Percentiles rank a stretch among this genome's conserved stretches.
These are phyloP conservation scores for Luidia sarsii DNA, from an alignment of 53 echinoderm and acorn worm genomes.

Conservation along the genomic window DNA sequence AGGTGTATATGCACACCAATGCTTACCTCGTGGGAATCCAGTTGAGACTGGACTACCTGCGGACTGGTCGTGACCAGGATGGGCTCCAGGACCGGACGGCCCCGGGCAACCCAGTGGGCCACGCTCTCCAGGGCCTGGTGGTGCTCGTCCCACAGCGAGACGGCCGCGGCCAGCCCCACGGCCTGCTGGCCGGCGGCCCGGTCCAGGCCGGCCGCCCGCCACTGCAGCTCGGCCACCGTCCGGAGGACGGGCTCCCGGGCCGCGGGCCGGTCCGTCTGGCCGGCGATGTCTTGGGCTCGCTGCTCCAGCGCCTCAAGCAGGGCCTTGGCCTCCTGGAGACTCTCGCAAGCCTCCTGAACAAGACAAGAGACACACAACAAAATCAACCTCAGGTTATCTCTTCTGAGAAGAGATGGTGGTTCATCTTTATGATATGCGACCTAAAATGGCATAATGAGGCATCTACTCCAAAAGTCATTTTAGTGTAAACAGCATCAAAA, in stretches of 20 bases:
- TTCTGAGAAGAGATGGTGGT: too few relatives aligned
- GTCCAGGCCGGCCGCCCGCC: slow-evolving; percentile 46
- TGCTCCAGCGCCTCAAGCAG: slow-evolving; percentile 64
- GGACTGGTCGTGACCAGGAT: slow-evolving; percentile 49
- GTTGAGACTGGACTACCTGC: slow-evolving; percentile 56
- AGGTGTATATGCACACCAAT: slow-evolving; percentile 55
- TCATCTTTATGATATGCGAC: too few relatives aligned
- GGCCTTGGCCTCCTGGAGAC: slow-evolving; percentile 49
- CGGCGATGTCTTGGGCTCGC: slow-evolving; percentile 60
- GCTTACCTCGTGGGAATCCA: slow-evolving; percentile 74
- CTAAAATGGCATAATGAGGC: too few relatives aligned
- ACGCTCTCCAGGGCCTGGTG: slow-evolving; percentile 68
- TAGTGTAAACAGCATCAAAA: too few relatives aligned
- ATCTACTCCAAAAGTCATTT: too few relatives aligned
- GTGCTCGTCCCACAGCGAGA: slow-evolving; percentile 78
- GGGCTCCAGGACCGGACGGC: slow-evolving; percentile 47
- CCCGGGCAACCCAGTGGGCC: slow-evolving; percentile 67
- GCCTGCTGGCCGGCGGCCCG: slow-evolving; percentile 44
- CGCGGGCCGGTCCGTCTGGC: slow-evolving; percentile 70
- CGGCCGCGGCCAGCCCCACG: slow-evolving; percentile 64
- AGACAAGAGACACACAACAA: too few relatives aligned
- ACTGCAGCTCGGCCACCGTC: slow-evolving; percentile 58
- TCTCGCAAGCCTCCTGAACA: slow-evolving; percentile 61
- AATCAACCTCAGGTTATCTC: too few relatives aligned
- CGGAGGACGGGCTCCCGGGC: slow-evolving; percentile 58